Percentiles rank a stretch among this genome's conserved stretches.
phyloP scores from a whole-genome alignment of 2,888 invertebrate species.

The Glyphotaelius pellucidus region DNA sequence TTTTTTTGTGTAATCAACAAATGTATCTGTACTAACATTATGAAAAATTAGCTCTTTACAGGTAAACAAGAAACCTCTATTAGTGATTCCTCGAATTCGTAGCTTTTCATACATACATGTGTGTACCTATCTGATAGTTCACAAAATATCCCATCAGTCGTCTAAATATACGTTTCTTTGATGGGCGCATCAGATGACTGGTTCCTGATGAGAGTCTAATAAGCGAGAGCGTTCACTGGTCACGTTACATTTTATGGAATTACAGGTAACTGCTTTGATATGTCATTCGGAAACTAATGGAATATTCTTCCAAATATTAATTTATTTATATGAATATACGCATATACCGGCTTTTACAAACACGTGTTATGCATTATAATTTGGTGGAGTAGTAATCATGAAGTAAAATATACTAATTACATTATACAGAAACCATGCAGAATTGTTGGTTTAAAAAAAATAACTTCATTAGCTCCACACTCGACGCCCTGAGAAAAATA shows the following conservation, averaged over 20 bases:
- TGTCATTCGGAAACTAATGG: slow-evolving; percentile 6
- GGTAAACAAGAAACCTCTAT: background rate
- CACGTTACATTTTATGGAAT: background rate
- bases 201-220: background rate
- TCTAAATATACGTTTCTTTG: background rate
- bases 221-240: background rate
- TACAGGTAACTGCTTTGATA: slow-evolving; percentile 5
- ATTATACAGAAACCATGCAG: no score
- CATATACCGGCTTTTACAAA: no score
- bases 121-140: background rate
- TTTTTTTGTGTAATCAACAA: no score
- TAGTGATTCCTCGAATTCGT: background rate
- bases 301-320: background rate
- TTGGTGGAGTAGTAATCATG: no score
- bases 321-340: no score
- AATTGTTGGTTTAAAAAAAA: no score
- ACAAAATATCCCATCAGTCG: background rate
- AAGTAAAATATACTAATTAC: no score
- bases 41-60: background rate
- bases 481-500: no score
- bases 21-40: background rate
- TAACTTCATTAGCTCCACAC: no score
- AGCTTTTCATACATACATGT: background rate
- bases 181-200: background rate
- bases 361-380: no score